Base-by-base conservation (phyloP, 2,888 invertebrate species). In the Kryphioiulus occultus region DNA sequence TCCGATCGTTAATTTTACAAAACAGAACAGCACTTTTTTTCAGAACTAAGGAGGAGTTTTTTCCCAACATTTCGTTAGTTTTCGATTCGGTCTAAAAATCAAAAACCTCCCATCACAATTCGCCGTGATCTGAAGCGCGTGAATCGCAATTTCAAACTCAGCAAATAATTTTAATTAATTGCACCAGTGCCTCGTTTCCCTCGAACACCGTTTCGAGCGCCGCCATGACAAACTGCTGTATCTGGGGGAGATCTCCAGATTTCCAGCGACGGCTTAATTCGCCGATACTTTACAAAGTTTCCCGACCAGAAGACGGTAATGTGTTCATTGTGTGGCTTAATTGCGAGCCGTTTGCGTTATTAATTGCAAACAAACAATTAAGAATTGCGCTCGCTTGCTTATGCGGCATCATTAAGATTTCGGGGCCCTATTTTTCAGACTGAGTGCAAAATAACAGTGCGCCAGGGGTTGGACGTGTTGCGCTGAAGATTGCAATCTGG, bases 321-420 rank as follows among this genome's bases (percentile, higher is more conserved):
- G 68, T 12, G 68, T 68, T 68, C 68, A 68, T 68, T 68, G 68
- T 26, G 68, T 4, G 68, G 68, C 68, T 68, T 68, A 68, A 68
- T 68, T 68, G 68, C 68, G 68, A 68, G 26, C 68, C n/a, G 68
- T 68, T 68, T 68, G n/a, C 68, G 26, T 68, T 68, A 68, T 68
- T 68, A 68, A 68, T 68, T 68, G 68, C 68, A 26, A 68, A 68
- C 68, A 68, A 68, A 68, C 68, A 68, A 68, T 68, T 68, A 68
- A 68, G 68, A 53, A 53, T 53, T 53, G 53, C 53, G 19, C n/a
- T 9, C 68, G 68, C 68, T n/a, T 53, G 68, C 68, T 68, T 12
- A 15, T n/a, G 68, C 68, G 68, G 26, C 68, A 68, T 68, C 68
- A 26, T 68, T 68, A 68, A 26, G 26, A 68, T 68, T 68, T 68